phyloP scores from a whole-genome alignment of 1,140 invertebrate genomes.

The Lepidostoma basale region DNA sequence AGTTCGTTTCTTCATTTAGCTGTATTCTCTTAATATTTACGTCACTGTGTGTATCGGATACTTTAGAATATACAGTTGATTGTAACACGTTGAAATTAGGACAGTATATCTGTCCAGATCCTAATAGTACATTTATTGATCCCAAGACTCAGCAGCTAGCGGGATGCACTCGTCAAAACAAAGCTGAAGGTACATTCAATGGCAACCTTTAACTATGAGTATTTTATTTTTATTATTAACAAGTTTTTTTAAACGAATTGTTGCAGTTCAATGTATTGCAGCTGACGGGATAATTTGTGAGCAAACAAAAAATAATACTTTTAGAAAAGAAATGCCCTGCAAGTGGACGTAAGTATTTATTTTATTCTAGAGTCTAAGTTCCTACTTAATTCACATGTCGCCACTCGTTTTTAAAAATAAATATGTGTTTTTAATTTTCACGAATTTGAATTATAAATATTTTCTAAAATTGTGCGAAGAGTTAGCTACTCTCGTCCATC shows the following conservation, averaged over 20 bases:
- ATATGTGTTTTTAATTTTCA: too few relatives aligned
- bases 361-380: not conserved
- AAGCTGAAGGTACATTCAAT: constrained; percentile 70
- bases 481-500: too few relatives aligned
- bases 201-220: constrained; percentile 1
- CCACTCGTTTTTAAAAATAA: not conserved
- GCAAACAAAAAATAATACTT: constrained; percentile 79
- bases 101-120: constrained; percentile 82
- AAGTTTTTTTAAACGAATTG: constrained; percentile 26
- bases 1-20: too few relatives aligned
- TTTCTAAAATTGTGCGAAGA: too few relatives aligned
- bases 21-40: not conserved
- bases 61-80: constrained; percentile 53
- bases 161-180: constrained; percentile 80
- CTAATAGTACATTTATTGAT: constrained; percentile 80
- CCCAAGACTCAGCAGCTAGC: constrained; percentile 85
- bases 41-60: not conserved
- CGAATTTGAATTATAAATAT: too few relatives aligned
- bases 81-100: constrained; percentile 78
- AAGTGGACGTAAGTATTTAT: constrained; percentile 86
- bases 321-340: constrained; percentile 83
- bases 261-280: constrained; percentile 81
- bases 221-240: not conserved
- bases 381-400: too few relatives aligned
- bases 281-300: constrained; percentile 82